phyloP scores from a whole-genome alignment of 2,797 vertebrate genomes.

The Petrocephalus schoutedeni region DNA sequence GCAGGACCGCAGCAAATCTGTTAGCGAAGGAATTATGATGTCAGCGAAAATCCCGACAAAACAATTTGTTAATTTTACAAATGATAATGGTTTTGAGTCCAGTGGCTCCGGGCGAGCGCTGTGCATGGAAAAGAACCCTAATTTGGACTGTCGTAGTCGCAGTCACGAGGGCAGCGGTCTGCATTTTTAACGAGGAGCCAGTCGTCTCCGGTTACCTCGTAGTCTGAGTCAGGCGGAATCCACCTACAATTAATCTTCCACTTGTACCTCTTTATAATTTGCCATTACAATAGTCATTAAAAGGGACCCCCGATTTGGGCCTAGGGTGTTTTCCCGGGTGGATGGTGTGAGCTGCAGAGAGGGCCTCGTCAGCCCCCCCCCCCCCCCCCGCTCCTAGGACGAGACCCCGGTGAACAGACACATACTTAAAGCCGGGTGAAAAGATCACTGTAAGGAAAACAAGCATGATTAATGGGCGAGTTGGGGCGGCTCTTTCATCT shows the following conservation, averaged over 20 bases:
- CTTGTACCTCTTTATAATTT: constrained; percentile 76
- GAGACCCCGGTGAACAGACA: constrained; percentile 63
- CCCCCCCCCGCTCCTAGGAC: constrained; percentile 63
- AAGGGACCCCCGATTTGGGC: constrained; percentile 59
- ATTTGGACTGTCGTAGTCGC: constrained; percentile 55
- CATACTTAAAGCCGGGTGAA: constrained; percentile 72
- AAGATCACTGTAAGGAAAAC: constrained; percentile 70
- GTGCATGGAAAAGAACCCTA: constrained; percentile 45
- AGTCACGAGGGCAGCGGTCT: constrained; percentile 55
- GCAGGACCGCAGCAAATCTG: constrained; percentile 52
- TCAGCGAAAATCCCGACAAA: constrained; percentile 70
- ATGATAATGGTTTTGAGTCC: constrained; percentile 68
- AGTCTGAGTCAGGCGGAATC: constrained; percentile 56
- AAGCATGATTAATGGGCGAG: constrained; percentile 72
- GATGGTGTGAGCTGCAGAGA: constrained; percentile 40
- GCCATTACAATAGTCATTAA: constrained; percentile 75
- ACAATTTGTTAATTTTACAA: constrained; percentile 77
- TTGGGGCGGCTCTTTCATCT: constrained; percentile 68
- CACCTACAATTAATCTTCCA: constrained; percentile 80
- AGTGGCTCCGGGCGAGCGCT: constrained; percentile 57
- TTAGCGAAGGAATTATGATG: constrained; percentile 66
- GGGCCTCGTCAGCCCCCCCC: constrained; percentile 39
- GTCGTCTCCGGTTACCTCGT: constrained; percentile 68
- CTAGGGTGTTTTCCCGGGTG: constrained; percentile 50
- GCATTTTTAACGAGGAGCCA: constrained; percentile 57